A percentile compares a stretch with the other conserved stretches of the same genome.
Evolutionary conservation across 1,140 invertebrate species (phyloP).

Genomic region (Bombus superbus): DNA sequence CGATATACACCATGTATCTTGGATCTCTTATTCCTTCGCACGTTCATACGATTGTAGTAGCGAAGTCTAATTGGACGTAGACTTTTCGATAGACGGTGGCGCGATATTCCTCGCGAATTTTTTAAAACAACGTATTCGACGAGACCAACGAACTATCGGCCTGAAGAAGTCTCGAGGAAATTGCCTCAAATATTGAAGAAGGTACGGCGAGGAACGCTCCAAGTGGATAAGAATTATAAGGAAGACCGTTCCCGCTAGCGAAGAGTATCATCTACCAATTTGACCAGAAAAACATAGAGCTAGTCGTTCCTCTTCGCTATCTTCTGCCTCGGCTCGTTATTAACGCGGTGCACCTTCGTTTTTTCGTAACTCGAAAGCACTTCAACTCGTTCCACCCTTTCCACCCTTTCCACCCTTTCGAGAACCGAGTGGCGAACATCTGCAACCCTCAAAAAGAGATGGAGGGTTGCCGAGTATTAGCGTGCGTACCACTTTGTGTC

Average conservation of each 20-base stretch:
- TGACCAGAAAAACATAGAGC: constrained; percentile 44
- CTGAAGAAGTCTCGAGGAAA: background rate
- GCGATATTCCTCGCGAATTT: background rate
- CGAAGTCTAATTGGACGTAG: background rate
- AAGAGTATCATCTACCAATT: constrained; percentile 44
- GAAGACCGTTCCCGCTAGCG: background rate
- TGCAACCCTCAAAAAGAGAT: constrained; percentile 46
- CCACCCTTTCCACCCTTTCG: constrained; percentile 46
- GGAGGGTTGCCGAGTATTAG: constrained; percentile 34
- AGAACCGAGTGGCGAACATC: constrained; percentile 50
- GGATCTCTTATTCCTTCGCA: too few species aligned
- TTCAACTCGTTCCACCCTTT: constrained; percentile 45
- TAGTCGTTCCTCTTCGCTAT: constrained; percentile 9
- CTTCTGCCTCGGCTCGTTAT: constrained; percentile 49
- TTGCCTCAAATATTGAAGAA: constrained; percentile 27
- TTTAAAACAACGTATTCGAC: background rate
- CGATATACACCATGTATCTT: background rate
- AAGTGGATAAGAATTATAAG: background rate
- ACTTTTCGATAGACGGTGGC: too few species aligned
- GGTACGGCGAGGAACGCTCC: background rate
- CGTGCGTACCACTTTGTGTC: constrained; percentile 49
- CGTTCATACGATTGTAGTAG: too few species aligned
- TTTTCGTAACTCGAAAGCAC: constrained; percentile 59
- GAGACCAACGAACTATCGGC: background rate
- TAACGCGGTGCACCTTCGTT: constrained; percentile 60